These are phyloP conservation scores for Anhinga anhinga DNA, from an alignment of 2,113 vertebrate species.

Conservation along the genomic window DNA sequence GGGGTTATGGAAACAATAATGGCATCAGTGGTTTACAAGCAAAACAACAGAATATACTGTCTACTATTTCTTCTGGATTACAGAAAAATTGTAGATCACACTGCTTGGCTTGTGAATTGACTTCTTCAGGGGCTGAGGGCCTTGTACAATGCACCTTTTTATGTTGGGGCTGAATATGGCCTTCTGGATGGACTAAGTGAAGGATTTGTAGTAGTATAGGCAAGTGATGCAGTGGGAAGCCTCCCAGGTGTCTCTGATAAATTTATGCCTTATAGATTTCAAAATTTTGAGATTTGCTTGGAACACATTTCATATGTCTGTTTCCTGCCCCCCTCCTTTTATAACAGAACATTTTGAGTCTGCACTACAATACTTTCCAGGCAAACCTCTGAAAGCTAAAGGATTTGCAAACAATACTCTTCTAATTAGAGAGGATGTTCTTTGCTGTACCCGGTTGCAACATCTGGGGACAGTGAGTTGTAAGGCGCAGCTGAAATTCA, in stretches of 20 bases:
- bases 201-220: background rate
- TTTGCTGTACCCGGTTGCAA: background rate
- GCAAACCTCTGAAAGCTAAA: background rate
- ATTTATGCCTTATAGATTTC: background rate
- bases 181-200: background rate
- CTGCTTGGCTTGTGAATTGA: background rate
- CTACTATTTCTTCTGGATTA: background rate
- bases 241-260: background rate
- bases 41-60: background rate
- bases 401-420: background rate
- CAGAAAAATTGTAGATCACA: background rate
- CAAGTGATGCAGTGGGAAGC: background rate
- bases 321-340: background rate
- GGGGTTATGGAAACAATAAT: fast-evolving
- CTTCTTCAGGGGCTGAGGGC: background rate
- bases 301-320: background rate
- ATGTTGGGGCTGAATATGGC: background rate
- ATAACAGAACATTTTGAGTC: background rate
- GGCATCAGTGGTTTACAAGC: background rate
- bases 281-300: background rate
- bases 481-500: background rate
- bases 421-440: background rate
- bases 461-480: background rate
- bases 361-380: background rate
- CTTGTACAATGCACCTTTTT: background rate